Conservation (phyloP, 2,888 invertebrate species). For the Philereme vetulata region DNA sequence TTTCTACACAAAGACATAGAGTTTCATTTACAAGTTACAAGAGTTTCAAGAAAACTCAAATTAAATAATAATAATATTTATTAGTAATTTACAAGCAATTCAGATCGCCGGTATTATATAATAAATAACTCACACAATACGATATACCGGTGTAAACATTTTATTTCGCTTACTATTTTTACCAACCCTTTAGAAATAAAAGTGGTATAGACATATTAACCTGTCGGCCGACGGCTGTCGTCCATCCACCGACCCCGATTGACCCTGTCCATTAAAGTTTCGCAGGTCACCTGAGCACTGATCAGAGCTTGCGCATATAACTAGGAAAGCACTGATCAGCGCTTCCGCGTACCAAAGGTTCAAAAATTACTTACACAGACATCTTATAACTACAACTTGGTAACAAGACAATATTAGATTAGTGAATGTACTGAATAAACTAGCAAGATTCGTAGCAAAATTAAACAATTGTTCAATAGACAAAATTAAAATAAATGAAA, state of each 20-base stretch:
- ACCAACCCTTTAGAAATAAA: slow-evolving; percentile 3
- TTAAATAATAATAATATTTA: slow-evolving; percentile 29
- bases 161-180: slow-evolving; percentile 3
- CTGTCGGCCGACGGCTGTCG: no score
- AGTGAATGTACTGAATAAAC: not conserved
- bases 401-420: slow-evolving; percentile 28
- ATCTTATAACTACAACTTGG: slow-evolving; percentile 19
- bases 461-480: no score
- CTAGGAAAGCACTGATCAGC: no score
- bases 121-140: slow-evolving; percentile 32
- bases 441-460: no score
- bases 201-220: not conserved
- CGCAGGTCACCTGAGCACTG: no score
- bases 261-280: no score
- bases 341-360: no score
- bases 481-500: no score
- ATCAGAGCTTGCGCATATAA: no score
- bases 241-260: no score
- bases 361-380: not conserved
- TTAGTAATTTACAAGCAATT: slow-evolving; percentile 33
- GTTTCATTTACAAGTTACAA: no score
- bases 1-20: no score
- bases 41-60: not conserved
- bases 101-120: slow-evolving; percentile 29
- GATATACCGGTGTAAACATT: slow-evolving; percentile 2